Evolutionary conservation across 2,888 invertebrate species (phyloP), one percentile per base, ranked within the genome.

Genomic region (Polyploca ridens): DNA sequence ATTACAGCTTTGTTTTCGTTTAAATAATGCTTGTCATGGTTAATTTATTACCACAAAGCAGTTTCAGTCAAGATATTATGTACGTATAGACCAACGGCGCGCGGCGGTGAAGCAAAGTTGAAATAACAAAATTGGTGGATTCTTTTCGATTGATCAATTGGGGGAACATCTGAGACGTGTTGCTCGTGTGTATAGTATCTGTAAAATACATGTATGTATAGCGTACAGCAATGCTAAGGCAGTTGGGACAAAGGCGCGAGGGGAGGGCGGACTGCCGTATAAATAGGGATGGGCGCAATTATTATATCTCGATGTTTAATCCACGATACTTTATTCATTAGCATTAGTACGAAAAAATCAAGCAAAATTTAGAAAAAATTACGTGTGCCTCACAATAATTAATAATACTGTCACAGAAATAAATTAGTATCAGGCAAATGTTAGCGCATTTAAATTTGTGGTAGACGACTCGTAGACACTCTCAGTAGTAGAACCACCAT

Each of bases 201-300:
- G 61, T 69, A 65, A 27, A 64, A 64, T 61, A 59, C 65, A 64
- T 63, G 63, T 62, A 44, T 68, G 63, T 67, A 64, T 67, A 67
- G 64, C 41, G 58, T 70, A 64, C 62, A 63, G 67, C 66, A 44
- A 66, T 69, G 65, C 66, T 74, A 73, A 71, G 72, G 73, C 71
- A 71, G 68, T 64, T 61, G 73, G 75, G 66, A 64, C 65, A 65
- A 64, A 66, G 63, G 65, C 63, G 66, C 41, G 74, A 69, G 75
- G 77, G 77, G 77, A 69, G 75, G 71, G 72, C 67, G 69, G 70
- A 62, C 58, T 63, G 58, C 35, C 64, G 63, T 58, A 60, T 41
- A 44, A 33, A 61, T 75, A 76, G 74, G 62, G 75, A 64, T 65
- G 77, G 64, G 70, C 44, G 19, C 44, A 41, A 10, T 16, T 16